Base-by-base conservation (phyloP, 2,797 vertebrate species). In the Scleropages formosus region DNA sequence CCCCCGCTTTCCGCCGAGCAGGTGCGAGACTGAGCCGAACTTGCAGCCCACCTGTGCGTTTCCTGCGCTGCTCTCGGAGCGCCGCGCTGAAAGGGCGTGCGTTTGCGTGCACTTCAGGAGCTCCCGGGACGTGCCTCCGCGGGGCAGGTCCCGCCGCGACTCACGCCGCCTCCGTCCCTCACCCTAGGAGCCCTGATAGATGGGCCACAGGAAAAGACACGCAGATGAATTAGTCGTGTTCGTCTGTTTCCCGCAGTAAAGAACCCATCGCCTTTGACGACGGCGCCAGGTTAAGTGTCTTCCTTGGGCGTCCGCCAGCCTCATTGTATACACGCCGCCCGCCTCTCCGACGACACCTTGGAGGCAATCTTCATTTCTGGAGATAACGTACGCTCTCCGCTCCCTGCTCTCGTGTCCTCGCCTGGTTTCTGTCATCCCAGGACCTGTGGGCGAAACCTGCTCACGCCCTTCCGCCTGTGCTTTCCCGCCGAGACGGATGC, bases 21-120 rank as follows among this genome's bases (percentile, higher is more conserved):
- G 76, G 76, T 77, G 76, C 71, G 70, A 51, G 76, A 77, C 61
- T 56, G 70, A 72, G 77, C 68, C 53, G 81, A 78, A 66, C 62
- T 24, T 70, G 3, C 68, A 27, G 51, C 47, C 69, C 69, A 77
- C 76, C 76, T 77, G 76, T 72, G 39, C 76, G 24, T 63, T 26
- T 76, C 22, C 15, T 31, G 11, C 31, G 0, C 51, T 46, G 64
- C n/a, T 58, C 63, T 65, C 65, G 18, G 65, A 44, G 31, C 9
- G 63, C 63, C 61, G 20, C n/a, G n/a, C n/a, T n/a, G n/a, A n/a
- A n/a, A n/a, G n/a, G n/a, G n/a, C n/a, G n/a, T n/a, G n/a, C n/a
- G n/a, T n/a, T n/a, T n/a, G 59, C 24, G 26, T 16, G 16, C 7
- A 27, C 13, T 44, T 66, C 49, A 39, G 64, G 68, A 67, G 63